Evolutionary conservation across 2,113 vertebrate species (phyloP).

Genomic region (Chitala chitala): DNA sequence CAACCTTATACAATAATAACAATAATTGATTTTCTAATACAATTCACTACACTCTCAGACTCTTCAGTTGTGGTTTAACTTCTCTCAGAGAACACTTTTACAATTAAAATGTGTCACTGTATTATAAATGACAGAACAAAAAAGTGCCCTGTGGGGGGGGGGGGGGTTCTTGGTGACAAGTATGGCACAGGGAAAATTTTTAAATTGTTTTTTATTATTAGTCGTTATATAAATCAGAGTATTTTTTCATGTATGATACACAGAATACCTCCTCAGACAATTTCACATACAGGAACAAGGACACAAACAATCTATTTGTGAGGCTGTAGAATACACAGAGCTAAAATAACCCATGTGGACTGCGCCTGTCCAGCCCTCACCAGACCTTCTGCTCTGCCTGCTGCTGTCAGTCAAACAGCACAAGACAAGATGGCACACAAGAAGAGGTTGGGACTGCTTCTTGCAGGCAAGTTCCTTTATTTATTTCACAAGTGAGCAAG

Average conservation of each 20-base stretch:
- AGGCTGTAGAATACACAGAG: constrained; percentile 41
- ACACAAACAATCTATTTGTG: constrained; percentile 25
- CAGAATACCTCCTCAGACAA: neutral
- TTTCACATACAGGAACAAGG: constrained; percentile 25
- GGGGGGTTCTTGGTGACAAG: too few species aligned
- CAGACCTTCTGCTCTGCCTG: constrained; percentile 49
- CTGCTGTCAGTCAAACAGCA: constrained; percentile 60
- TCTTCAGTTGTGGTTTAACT: too few species aligned
- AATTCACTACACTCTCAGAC: too few species aligned
- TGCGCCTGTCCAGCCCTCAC: constrained; percentile 26
- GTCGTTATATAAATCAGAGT: too few species aligned
- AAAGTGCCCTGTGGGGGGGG: too few species aligned
- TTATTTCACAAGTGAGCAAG: neutral
- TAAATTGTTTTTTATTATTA: too few species aligned
- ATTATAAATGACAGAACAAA: too few species aligned
- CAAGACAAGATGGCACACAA: constrained; percentile 63
- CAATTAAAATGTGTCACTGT: too few species aligned
- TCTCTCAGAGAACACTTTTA: too few species aligned
- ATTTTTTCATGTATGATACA: neutral
- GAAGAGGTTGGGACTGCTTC: constrained; percentile 47
- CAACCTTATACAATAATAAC: too few species aligned
- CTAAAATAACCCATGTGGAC: constrained; percentile 54
- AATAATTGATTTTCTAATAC: too few species aligned
- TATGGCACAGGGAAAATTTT: too few species aligned
- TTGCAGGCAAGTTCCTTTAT: constrained; percentile 59